phyloP scores from a whole-genome alignment of 2,113 vertebrate genomes.

The Dendrocopos noguchii region DNA sequence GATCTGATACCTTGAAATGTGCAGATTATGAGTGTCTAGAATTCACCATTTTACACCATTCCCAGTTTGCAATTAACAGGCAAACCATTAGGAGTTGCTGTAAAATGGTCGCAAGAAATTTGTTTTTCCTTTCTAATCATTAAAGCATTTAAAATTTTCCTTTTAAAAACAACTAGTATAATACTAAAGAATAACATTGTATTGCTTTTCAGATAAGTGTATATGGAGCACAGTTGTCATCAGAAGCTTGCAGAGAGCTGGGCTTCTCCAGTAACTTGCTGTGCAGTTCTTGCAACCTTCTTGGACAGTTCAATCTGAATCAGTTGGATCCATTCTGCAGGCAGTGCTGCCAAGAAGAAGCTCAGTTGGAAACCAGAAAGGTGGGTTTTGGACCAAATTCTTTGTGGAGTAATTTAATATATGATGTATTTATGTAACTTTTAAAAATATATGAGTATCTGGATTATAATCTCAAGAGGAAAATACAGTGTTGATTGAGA shows the following conservation, averaged over 20 bases:
- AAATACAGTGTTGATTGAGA: neutral
- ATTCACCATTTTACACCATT: neutral
- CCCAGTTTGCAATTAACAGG: neutral
- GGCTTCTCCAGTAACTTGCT: slow-evolving; percentile 98
- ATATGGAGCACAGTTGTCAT: slow-evolving; percentile 87
- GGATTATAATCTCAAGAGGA: neutral
- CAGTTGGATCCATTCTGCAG: slow-evolving; percentile 87
- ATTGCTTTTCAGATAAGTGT: slow-evolving; percentile 79
- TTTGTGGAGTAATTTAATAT: neutral
- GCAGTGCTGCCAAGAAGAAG: slow-evolving; percentile 96
- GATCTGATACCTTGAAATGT: neutral
- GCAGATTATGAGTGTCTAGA: neutral
- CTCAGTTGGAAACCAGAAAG: slow-evolving; percentile 91
- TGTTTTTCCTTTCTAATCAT: neutral
- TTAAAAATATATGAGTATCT: neutral
- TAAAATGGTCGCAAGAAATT: neutral
- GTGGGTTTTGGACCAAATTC: slow-evolving; percentile 69
- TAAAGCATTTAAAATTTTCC: neutral
- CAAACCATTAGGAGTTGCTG: neutral
- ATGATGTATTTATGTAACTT: neutral
- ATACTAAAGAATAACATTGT: neutral
- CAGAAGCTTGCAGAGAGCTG: slow-evolving; percentile 92
- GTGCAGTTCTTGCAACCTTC: slow-evolving; percentile 94
- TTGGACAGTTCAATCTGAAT: slow-evolving; percentile 90
- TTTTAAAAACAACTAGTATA: neutral